A percentile compares a stretch with the other conserved stretches of the same genome.
Conservation (phyloP, 2,888 invertebrate genomes). For the Caradrina kadenii region DNA sequence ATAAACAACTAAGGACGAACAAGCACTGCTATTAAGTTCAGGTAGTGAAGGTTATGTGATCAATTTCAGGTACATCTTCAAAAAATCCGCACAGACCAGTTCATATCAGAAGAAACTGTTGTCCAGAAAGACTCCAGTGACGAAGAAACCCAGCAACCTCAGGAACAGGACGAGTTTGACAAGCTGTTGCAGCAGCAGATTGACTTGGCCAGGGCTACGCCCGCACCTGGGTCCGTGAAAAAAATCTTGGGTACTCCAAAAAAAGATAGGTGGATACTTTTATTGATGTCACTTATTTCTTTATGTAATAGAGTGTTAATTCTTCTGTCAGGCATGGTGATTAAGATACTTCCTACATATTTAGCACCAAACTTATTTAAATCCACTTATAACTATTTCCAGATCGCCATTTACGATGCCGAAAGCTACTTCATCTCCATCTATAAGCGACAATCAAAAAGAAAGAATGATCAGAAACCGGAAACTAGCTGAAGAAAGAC, state of each 20-base stretch:
- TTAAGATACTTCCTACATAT: background rate
- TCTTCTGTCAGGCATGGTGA: background rate
- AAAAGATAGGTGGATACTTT: constrained; percentile 66
- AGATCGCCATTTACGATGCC: constrained; percentile 77
- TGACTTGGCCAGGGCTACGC: constrained; percentile 88
- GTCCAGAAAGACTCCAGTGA: constrained; percentile 85
- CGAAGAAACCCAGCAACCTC: constrained; percentile 78
- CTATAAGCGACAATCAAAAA: constrained; percentile 91
- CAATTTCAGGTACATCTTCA: constrained; percentile 91
- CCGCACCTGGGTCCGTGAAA: constrained; percentile 75
- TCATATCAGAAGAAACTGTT: constrained; percentile 83
- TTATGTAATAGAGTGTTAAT: background rate
- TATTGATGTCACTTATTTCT: background rate
- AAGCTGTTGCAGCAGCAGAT: constrained; percentile 92
- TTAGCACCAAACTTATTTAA: background rate
- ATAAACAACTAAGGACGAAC: too few species aligned
- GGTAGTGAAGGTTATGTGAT: background rate
- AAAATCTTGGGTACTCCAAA: constrained; percentile 68
- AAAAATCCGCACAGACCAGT: constrained; percentile 92
- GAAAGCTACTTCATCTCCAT: constrained; percentile 86
- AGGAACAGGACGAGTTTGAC: constrained; percentile 92
- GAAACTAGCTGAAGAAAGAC: constrained; percentile 91
- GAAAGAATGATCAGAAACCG: constrained; percentile 93
- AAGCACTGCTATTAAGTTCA: background rate
- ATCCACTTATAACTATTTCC: constrained; percentile 53